Evolutionary conservation across 2,113 vertebrate genomes (phyloP), one percentile per base, ranked within the genome.

Genomic region (Rutilus rutilus): DNA sequence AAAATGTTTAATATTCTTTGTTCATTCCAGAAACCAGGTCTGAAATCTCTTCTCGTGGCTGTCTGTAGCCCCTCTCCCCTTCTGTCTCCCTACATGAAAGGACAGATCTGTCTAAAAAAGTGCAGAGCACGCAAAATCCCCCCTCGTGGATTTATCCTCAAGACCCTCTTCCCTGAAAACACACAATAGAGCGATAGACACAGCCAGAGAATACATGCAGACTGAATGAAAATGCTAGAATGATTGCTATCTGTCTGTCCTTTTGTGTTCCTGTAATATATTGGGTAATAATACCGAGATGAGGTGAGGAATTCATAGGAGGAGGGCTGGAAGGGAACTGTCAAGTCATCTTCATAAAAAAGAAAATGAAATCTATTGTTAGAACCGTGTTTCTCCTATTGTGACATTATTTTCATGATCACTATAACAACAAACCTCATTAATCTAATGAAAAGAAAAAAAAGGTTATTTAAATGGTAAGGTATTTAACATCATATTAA

Each of bases 61-160:
- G 64, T 71, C 86, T 84, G 42, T 62, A 82, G 30, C 36, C 15
- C 42, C 69, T 71, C 79, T 87, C 52, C 77, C 83, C 54, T 78
- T 75, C 76, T 65, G 36, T 83, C 57, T 60, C 74, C 4, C 19
- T 9, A 73, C 75, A 67, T 91, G 89, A 91, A 91, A 91, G 90
- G 87, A 86, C 89, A 89, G 89, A 92, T 92, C 85, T 83, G 89
- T 86, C 79, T 90, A 87, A 52, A 73, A 92, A 94, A 93, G 86
- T 93, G 92, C 91, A 0, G 90, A 92, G 89, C 89, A 89, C 87
- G 92, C 93, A 92, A 90, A 91, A 92, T 91, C 91, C 90, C 90
- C 90, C 89, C 89, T 71, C 90, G 90, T 42, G 90, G 90, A 91
- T 92, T 94, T 91, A 94, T 93, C 92, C 92, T 12, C 54, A 54